Evolutionary conservation across 2,113 vertebrate genomes (phyloP).

Genomic region (Bos taurus): DNA sequence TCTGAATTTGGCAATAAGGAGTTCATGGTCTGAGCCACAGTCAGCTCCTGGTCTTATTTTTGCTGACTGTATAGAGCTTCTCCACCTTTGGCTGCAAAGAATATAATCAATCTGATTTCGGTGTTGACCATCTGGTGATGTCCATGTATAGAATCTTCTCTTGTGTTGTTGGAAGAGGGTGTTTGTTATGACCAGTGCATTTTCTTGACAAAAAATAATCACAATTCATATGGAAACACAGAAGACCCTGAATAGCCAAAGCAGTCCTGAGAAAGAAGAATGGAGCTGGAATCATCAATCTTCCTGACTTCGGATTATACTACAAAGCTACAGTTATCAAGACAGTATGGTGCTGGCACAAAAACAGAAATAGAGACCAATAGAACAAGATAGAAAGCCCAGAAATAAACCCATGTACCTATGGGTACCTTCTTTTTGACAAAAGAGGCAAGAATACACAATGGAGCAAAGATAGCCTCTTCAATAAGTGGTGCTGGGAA

Average conservation of each 20-base stretch:
- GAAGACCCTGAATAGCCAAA: background rate
- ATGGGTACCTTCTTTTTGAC: background rate
- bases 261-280: background rate
- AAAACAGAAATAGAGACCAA: background rate
- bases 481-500: background rate
- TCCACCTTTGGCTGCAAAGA: no score
- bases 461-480: no score
- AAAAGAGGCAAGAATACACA: no score
- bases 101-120: no score
- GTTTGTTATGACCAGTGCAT: no score
- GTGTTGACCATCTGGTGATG: no score
- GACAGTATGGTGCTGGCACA: background rate
- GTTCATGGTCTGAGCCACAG: no score
- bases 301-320: background rate
- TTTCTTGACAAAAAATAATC: background rate
- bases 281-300: background rate
- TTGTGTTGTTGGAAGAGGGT: no score
- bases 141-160: no score
- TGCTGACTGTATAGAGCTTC: no score
- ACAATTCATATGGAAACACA: background rate
- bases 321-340: background rate
- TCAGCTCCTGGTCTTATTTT: no score
- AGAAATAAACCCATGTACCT: background rate
- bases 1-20: no score
- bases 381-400: background rate